phyloP scores from a whole-genome alignment of 1,140 invertebrate species.

The Chironomus striatipennis region DNA sequence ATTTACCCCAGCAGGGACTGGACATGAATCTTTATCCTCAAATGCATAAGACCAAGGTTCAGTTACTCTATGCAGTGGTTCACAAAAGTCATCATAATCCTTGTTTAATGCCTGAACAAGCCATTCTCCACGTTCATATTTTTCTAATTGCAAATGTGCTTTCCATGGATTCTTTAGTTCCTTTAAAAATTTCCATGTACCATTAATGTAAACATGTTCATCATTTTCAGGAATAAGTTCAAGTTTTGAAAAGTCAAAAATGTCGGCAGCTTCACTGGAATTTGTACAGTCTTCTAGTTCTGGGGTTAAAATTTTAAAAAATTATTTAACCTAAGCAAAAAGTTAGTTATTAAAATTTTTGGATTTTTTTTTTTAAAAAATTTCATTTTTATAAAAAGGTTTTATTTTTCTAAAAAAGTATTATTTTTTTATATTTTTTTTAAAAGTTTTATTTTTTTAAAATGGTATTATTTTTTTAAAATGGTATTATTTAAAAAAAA shows the following conservation, averaged over 20 bases:
- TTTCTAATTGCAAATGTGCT: not conserved
- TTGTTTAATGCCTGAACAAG: not conserved
- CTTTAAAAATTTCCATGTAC: not conserved
- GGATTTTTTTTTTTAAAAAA: no score
- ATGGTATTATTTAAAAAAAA: no score
- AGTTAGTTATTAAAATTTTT: no score
- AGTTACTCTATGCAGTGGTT: not conserved
- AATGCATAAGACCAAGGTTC: not conserved
- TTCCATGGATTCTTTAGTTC: not conserved
- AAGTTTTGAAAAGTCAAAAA: not conserved
- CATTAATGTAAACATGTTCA: not conserved
- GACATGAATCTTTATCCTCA: not conserved
- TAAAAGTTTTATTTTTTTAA: no score
- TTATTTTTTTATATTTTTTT: no score
- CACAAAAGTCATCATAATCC: not conserved
- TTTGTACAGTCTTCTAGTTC: not conserved
- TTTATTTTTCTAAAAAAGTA: no score
- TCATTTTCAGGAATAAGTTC: not conserved
- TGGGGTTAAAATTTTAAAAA: no score
- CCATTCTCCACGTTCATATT: not conserved
- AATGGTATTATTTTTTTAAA: no score
- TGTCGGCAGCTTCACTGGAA: not conserved
- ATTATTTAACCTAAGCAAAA: no score
- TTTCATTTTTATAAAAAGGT: no score
- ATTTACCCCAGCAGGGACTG: not conserved